phyloP scores from a whole-genome alignment of 1,140 invertebrate species.

The Caenorhabditis latens region DNA sequence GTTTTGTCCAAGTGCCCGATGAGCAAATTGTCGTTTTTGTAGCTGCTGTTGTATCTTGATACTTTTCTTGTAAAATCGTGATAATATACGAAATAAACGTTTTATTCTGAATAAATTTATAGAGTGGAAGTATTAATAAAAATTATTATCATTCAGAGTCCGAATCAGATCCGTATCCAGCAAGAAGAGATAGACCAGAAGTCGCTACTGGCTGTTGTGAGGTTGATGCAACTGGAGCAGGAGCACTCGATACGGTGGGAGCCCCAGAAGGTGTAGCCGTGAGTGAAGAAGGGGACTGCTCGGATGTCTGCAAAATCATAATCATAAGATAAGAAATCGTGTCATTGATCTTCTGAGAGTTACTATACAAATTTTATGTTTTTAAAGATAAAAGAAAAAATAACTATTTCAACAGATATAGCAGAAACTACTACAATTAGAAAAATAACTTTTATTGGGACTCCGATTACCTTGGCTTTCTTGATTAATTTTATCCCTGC shows the following conservation, averaged over 20 bases:
- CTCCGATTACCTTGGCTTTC: conserved; percentile 22
- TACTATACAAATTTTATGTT: no score
- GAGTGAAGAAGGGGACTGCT: neutral
- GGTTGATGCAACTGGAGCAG: neutral
- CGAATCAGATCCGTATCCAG: conserved; percentile 45
- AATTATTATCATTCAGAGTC: conserved; percentile 28
- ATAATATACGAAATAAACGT: neutral
- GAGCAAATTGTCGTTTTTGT: conserved; percentile 1
- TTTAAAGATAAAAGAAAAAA: neutral
- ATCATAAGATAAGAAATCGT: conserved; percentile 47
- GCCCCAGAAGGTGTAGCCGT: neutral
- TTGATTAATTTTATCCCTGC: conserved; percentile 19
- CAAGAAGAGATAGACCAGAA: conserved; percentile 38
- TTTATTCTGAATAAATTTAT: neutral
- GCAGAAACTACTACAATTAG: no score
- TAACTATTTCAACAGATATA: neutral
- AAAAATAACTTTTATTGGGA: neutral
- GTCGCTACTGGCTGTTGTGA: neutral
- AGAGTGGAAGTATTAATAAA: neutral
- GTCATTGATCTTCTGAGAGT: no score
- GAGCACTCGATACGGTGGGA: neutral
- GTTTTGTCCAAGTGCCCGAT: conserved; percentile 6
- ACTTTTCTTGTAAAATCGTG: neutral
- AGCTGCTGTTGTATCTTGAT: conserved; percentile 18
- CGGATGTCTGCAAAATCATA: neutral